Base-by-base conservation (phyloP, 2,113 vertebrate species). In the Eira barbara region DNA sequence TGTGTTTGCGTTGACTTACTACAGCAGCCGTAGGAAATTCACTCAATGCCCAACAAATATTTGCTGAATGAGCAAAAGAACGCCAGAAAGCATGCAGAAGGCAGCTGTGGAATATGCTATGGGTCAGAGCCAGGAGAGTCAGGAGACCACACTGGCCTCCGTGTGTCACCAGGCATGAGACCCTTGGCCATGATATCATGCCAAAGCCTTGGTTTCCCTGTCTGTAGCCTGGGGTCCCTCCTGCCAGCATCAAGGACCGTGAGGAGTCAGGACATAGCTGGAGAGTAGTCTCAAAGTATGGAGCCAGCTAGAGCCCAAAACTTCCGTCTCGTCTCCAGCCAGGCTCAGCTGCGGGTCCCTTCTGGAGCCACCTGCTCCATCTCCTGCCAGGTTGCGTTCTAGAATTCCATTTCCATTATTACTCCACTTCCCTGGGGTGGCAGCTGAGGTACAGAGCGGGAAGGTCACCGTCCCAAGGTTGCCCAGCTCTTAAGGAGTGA, bases 131-230 rank as follows among this genome's bases (percentile, higher is more conserved):
- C 20, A 1, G n/a, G 1, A 11, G 6, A 23, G 65, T 45, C 74
- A 83, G 87, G 69, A 83, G 89, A 36, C 69, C 2, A 17, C 12
- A 29, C 45, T 20, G 55, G 82, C 67, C 82, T 65, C 86, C 0
- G 1, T 82, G 52, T 39, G 39, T 93, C 95, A 95, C 80, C 87
- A 55, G 31, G 90, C 97, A 93, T 34, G 73, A 69, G 88, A 91
- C 89, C 94, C 82, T 71, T 52, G 7, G 49, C 69, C 69, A 0
- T 10, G 45, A 67, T n/a, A 45, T 13, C 7, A 34, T 2, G 12
- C 63, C 76, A 21, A 55, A 59, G 36, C 71, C 83, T 79, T 12
- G 0, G 49, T 59, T 52, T 85, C 92, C 88, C 69, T 2, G 23
- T 34, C 36, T 73, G 49, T 6, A 63, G 6, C 15, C 1, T 0